phyloP scores from a whole-genome alignment of 2,888 invertebrate species.

The Philereme vetulata region DNA sequence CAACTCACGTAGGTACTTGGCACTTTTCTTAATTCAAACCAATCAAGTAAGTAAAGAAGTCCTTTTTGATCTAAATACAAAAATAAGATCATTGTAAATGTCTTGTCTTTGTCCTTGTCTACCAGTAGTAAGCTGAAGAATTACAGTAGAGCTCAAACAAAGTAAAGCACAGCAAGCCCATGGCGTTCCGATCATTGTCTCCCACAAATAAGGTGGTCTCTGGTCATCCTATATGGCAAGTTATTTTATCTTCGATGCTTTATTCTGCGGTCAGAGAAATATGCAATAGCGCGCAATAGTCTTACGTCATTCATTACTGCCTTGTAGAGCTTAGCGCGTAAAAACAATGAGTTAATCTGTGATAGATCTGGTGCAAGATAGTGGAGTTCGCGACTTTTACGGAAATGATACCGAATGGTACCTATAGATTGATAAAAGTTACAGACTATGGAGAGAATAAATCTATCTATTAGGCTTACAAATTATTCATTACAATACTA shows the following conservation, averaged over 20 bases:
- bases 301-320: slow-evolving; percentile 21
- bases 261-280: slow-evolving; percentile 18
- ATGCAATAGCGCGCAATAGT: slow-evolving; percentile 25
- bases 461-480: no score
- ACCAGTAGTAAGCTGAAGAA: background rate
- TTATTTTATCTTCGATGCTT: slow-evolving; percentile 13
- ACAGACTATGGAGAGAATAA: no score
- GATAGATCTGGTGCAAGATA: slow-evolving; percentile 8
- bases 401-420: background rate
- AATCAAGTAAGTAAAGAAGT: no score
- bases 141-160: slow-evolving; percentile 1
- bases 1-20: no score
- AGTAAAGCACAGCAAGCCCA: background rate
- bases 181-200: slow-evolving; percentile 10
- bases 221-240: slow-evolving; percentile 13
- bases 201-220: background rate
- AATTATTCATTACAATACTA: no score
- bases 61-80: no score
- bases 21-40: no score
- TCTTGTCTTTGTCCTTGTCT: no score
- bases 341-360: slow-evolving; percentile 4
- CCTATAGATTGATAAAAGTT: no score
- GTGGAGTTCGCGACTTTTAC: slow-evolving; percentile 5
- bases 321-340: slow-evolving; percentile 13
- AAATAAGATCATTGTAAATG: no score